A percentile compares a stretch with the other conserved stretches of the same genome.
Evolutionary conservation across 1,140 invertebrate genomes (phyloP).

Genomic region (Mamestra configurata): DNA sequence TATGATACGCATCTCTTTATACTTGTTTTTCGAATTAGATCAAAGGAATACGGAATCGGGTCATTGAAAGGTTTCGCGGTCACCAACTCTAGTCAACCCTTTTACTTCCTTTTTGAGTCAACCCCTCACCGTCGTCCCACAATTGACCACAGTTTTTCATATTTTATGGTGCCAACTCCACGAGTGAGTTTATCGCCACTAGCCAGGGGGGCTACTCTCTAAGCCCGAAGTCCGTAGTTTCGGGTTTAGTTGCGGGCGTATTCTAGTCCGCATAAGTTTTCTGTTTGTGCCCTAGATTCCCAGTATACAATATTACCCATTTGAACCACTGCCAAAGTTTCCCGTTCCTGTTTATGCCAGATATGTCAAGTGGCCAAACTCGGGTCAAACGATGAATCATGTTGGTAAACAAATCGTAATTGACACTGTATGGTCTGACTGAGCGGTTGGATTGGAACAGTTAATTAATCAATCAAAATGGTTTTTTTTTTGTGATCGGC

Average conservation of each 20-base stretch:
- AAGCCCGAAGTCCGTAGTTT: too few relatives aligned
- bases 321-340: conserved; percentile 28
- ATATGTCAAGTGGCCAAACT: conserved; percentile 20
- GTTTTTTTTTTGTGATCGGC: too few relatives aligned
- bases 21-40: not conserved
- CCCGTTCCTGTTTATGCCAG: conserved; percentile 28
- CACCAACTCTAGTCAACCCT: not conserved
- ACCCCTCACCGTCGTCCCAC: not conserved
- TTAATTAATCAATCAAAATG: not conserved
- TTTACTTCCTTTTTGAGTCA: not conserved
- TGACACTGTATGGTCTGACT: not conserved
- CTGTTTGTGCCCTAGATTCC: not conserved
- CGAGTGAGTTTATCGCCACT: too few relatives aligned
- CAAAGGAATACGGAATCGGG: not conserved
- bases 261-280: too few relatives aligned
- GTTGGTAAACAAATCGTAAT: conserved; percentile 18
- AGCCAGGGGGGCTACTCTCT: too few relatives aligned
- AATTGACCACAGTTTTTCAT: too few relatives aligned
- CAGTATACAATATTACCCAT: conserved; percentile 16
- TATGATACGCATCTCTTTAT: too few relatives aligned
- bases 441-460: not conserved
- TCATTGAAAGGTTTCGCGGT: not conserved
- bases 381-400: not conserved
- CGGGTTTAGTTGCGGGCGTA: too few relatives aligned
- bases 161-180: too few relatives aligned